Conservation (phyloP, 2,797 vertebrate species). For the Nyctalus aviator region DNA sequence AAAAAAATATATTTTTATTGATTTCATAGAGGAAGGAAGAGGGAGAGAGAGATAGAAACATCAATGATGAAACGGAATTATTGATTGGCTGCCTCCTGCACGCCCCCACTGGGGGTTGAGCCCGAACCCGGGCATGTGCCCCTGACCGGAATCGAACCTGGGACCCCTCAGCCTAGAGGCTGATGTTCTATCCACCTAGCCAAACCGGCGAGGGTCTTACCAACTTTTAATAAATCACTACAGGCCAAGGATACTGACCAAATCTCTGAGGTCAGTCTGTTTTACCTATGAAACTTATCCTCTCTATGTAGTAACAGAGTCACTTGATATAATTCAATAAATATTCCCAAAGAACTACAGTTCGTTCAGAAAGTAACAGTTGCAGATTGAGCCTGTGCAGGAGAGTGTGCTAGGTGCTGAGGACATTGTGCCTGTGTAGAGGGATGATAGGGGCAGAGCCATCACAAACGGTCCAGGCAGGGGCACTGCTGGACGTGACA, state of each 20-base stretch:
- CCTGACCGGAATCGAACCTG: too few relatives aligned
- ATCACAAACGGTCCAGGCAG: neutral
- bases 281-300: neutral
- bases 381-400: neutral
- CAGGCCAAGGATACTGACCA: neutral
- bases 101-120: too few relatives aligned
- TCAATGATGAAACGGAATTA: too few relatives aligned
- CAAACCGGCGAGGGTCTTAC: neutral
- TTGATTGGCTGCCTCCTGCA: too few relatives aligned
- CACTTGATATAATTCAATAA: neutral
- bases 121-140: too few relatives aligned
- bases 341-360: neutral
- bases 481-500: neutral
- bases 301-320: neutral
- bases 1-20: too few relatives aligned
- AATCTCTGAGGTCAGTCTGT: too few relatives aligned
- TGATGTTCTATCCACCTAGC: too few relatives aligned
- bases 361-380: neutral
- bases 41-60: too few relatives aligned
- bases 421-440: neutral
- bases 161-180: too few relatives aligned
- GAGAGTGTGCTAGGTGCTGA: rapidly evolving
- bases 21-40: too few relatives aligned
- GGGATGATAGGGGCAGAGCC: neutral
- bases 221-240: neutral